Conservation (phyloP, 2,113 vertebrate species). For the Eonycteris spelaea region DNA sequence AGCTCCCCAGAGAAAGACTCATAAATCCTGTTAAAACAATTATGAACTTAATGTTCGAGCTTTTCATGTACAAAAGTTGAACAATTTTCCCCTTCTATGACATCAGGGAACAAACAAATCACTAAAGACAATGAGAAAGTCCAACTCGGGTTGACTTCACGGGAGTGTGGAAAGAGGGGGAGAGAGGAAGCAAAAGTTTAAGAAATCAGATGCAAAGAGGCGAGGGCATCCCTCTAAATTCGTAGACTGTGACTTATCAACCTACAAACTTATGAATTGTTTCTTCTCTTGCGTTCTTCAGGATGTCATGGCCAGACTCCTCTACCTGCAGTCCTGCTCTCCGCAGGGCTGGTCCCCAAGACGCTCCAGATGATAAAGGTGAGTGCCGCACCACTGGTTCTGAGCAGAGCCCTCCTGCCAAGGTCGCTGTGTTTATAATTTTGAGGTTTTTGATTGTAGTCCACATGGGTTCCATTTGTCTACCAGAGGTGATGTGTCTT, state of each 20-base stretch:
- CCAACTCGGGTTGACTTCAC: neutral
- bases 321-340: neutral
- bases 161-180: neutral
- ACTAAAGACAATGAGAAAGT: neutral
- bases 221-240: neutral
- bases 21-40: conserved; percentile 56
- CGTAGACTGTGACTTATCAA: neutral
- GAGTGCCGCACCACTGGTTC: neutral
- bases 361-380: conserved; percentile 26
- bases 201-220: neutral
- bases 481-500: neutral
- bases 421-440: neutral
- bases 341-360: neutral
- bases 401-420: neutral
- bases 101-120: neutral
- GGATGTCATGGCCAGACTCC: conserved; percentile 42
- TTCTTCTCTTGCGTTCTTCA: conserved; percentile 44
- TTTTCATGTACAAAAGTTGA: conserved; percentile 45
- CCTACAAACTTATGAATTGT: neutral
- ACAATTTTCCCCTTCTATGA: conserved; percentile 29
- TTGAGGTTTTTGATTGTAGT: neutral
- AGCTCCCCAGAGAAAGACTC: conserved; percentile 46
- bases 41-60: conserved; percentile 43
- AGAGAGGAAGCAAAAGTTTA: neutral
- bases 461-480: neutral